Base-by-base conservation (phyloP, 2,888 invertebrate species). In the Anagyrus pseudococci region DNA sequence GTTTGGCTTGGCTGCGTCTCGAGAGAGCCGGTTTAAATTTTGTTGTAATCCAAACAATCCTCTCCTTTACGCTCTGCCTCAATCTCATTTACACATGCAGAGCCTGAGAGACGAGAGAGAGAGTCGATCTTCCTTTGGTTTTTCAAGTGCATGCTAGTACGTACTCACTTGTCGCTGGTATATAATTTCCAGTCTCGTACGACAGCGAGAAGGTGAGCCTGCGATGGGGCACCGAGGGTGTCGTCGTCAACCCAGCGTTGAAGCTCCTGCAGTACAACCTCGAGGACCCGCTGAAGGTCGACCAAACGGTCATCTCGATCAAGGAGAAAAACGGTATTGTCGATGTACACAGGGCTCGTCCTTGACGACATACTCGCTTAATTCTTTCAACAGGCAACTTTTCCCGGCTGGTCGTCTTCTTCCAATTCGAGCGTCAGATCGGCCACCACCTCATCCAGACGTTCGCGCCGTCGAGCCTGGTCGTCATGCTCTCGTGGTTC, bases 361-460 rank as follows among this genome's bases (percentile, higher is more conserved):
- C 37, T 37, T 37, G 37, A 37, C 19, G 4, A 15, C 43, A 43
- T 43, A 15, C 43, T 7, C 7, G 37, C 7, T 37, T 7, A 37
- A 37, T 37, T 37, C 7, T 37, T 29, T 56, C 17, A 15, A 46
- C 79, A 89, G 89, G 89, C 22, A 92, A 92, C 77, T 93, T 90
- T 78, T 92, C 92, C 0, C 86, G 92, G 40, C 80, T 93, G 53
- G 88, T 89, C 3, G 90, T 91, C 0, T 89, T 88, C 82, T 91
- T 93, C 77, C 86, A 89, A 53, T 93, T 93, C 73, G 92, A 92
- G 80, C 85, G 93, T 10, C 91, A 92, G 80, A 91, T 93, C 56
- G 93, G 92, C 0, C 92, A 93, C 77, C 92, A 92, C 75, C 81
- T 93, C 54, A 92, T 93, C 68, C 93, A 93, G 79, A 92, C 93